A percentile compares a stretch with the other conserved stretches of the same genome.
These are phyloP conservation scores for Argentina silus DNA, from an alignment of 2,797 vertebrate species.

Conservation along the genomic window DNA sequence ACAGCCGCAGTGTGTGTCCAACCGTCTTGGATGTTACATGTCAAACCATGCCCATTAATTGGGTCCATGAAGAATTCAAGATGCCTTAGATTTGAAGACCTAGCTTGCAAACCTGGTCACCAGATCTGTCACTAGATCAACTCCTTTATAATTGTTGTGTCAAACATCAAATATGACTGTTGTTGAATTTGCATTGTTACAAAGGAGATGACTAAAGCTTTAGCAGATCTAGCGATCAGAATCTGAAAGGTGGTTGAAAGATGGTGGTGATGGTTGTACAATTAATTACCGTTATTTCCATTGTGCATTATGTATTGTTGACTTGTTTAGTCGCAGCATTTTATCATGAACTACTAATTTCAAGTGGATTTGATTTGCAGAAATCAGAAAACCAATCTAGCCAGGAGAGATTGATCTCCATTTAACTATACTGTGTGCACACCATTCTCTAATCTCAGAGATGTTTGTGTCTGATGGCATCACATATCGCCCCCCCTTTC, in stretches of 20 bases:
- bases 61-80: too few relatives aligned
- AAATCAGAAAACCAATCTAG: neutral
- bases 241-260: neutral
- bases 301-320: too few relatives aligned
- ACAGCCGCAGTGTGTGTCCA: neutral
- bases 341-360: neutral
- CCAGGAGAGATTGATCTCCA: too few relatives aligned
- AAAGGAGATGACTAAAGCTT: neutral
- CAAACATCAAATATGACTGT: constrained; percentile 1
- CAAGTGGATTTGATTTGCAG: neutral
- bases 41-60: neutral
- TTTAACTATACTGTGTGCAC: too few relatives aligned
- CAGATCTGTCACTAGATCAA: neutral
- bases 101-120: neutral
- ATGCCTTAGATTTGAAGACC: neutral
- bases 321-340: neutral
- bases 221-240: neutral
- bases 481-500: too few relatives aligned
- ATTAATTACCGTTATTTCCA: neutral
- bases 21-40: constrained; percentile 2
- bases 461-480: neutral
- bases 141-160: neutral
- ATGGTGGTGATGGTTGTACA: too few relatives aligned
- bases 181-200: neutral
- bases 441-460: neutral